Percentiles rank a stretch among this genome's conserved stretches.
Conservation (phyloP, 2,888 invertebrate species). For the Carcina quercana region DNA sequence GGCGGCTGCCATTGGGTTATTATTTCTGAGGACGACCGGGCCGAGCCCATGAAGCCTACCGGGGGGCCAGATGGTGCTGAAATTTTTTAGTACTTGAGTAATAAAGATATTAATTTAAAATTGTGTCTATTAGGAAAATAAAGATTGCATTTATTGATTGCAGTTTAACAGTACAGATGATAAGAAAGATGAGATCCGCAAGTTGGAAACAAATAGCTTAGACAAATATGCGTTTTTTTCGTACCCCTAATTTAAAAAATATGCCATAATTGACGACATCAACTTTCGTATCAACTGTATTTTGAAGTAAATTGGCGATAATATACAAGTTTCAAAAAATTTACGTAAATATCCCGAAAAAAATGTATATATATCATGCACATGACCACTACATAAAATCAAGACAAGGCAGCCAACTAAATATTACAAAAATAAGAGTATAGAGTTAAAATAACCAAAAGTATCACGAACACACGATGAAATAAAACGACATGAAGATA, state of each 20-base stretch:
- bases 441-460: constrained; percentile 10
- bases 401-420: constrained; percentile 14
- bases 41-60: constrained; percentile 94
- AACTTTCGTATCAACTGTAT: no score
- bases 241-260: no score
- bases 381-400: not conserved
- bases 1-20: constrained; percentile 99
- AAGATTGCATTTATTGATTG: not conserved
- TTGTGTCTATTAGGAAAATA: not conserved
- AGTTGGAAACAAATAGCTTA: no score
- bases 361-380: no score
- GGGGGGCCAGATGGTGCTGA: constrained; percentile 97
- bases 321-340: no score
- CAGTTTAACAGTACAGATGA: not conserved
- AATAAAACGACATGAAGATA: constrained; percentile 18
- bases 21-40: constrained; percentile 95
- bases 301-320: no score
- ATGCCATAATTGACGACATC: no score
- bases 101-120: no score
- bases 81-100: no score
- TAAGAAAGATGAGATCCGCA: not conserved
- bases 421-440: constrained; percentile 6
- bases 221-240: no score
- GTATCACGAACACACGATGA: constrained; percentile 20
- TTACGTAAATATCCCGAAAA: no score